Conservation (phyloP, 2,888 invertebrate species). For the Cerastoderma edule region DNA sequence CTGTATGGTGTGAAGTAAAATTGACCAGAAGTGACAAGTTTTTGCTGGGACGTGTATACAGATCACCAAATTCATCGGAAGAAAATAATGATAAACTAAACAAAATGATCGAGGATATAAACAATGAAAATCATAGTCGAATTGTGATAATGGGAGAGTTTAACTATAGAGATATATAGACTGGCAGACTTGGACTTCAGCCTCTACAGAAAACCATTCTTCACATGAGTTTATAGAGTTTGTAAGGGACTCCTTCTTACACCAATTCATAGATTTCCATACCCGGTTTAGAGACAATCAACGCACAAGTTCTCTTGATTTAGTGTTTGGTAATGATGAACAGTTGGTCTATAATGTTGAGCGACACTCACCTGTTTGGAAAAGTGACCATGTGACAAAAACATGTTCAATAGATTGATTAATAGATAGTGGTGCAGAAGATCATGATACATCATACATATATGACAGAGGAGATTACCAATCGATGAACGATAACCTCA, state of each 20-base stretch:
- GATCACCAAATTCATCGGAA: constrained; percentile 2
- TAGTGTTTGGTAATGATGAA: constrained; percentile 11
- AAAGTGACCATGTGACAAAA: constrained; percentile 12
- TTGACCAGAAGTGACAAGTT: background rate
- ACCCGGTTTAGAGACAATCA: constrained; percentile 8
- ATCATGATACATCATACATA: background rate
- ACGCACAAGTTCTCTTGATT: background rate
- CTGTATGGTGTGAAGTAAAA: constrained; percentile 8
- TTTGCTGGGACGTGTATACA: background rate
- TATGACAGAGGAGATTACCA: constrained; percentile 1
- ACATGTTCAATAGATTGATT: background rate
- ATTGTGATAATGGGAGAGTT: constrained; percentile 15
- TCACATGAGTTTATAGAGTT: constrained; percentile 6
- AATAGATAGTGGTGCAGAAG: background rate
- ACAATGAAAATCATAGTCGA: constrained; percentile 2
- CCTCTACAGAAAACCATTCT: background rate
- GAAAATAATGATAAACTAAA: constrained; percentile 7
- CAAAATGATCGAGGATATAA: background rate
- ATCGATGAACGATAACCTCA: background rate
- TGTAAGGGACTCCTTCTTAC: background rate
- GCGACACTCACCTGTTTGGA: background rate
- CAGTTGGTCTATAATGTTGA: background rate
- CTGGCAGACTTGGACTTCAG: background rate
- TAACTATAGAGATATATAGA: constrained; percentile 13
- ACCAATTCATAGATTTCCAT: background rate